Evolutionary conservation across 1,140 invertebrate species (phyloP).

Genomic region (Melanaphis sacchari): DNA sequence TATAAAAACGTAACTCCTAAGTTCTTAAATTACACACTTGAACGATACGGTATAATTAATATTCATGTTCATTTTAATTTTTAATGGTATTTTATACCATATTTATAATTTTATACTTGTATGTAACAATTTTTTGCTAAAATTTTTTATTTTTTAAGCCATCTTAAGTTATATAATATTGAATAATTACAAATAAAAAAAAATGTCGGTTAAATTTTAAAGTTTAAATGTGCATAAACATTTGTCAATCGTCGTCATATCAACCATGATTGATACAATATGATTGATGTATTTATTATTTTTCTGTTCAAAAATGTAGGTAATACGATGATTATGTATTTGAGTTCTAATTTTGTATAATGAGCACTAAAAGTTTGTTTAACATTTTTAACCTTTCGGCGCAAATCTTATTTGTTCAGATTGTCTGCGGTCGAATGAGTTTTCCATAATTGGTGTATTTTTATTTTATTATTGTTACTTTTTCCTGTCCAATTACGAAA

Average conservation of each 20-base stretch:
- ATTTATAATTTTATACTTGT: background rate
- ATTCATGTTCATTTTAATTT: background rate
- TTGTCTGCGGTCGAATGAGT: background rate
- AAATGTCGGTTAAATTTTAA: background rate
- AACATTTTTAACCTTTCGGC: background rate
- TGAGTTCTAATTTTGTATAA: background rate
- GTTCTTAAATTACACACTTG: background rate
- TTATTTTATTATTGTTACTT: background rate
- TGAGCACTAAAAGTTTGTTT: background rate
- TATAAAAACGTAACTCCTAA: background rate
- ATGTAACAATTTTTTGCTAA: background rate
- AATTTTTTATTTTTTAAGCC: background rate
- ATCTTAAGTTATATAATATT: background rate
- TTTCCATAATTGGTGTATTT: constrained; percentile 7
- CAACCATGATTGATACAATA: background rate
- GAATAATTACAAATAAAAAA: background rate
- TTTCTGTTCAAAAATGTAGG: background rate
- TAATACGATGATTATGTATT: background rate
- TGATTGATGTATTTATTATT: background rate
- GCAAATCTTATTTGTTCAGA: background rate
- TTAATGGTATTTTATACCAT: background rate
- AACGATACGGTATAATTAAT: background rate
- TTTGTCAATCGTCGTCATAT: background rate
- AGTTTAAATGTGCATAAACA: background rate
- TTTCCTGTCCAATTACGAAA: background rate